Percentiles rank a stretch among this genome's conserved stretches.
Evolutionary conservation across 1,140 invertebrate species (phyloP).

Genomic region (Drosophila tsacasi): DNA sequence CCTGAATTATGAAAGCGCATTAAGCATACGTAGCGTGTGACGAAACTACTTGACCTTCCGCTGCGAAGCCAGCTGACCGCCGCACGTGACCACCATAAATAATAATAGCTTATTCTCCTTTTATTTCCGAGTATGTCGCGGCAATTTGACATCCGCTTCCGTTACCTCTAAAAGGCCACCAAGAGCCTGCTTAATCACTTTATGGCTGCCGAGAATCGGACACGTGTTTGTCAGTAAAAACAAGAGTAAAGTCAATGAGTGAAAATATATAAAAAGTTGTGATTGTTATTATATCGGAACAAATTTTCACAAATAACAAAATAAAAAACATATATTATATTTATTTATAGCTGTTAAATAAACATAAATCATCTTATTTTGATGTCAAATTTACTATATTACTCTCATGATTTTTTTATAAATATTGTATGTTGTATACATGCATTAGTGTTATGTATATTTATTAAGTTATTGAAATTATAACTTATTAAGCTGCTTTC

Average conservation of each 20-base stretch:
- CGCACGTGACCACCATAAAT: constrained; percentile 47
- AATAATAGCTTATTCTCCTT: constrained; percentile 60
- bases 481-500: background rate
- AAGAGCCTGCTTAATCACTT: constrained; percentile 24
- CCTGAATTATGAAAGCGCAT: constrained; percentile 38
- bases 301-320: background rate
- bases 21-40: constrained; percentile 46
- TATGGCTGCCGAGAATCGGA: background rate
- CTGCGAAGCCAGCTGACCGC: constrained; percentile 9
- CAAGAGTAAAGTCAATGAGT: background rate
- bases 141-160: constrained; percentile 26
- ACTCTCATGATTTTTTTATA: background rate
- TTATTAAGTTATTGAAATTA: background rate
- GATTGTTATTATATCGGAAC: background rate
- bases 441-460: background rate
- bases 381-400: background rate
- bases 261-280: background rate
- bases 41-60: constrained; percentile 30
- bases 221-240: background rate
- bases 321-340: no score
- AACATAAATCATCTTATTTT: no score
- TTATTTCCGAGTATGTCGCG: constrained; percentile 15
- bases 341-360: background rate
- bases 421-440: background rate
- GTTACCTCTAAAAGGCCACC: background rate